phyloP scores from a whole-genome alignment of 2,797 vertebrate genomes.

The Rhodeus uyekii region DNA sequence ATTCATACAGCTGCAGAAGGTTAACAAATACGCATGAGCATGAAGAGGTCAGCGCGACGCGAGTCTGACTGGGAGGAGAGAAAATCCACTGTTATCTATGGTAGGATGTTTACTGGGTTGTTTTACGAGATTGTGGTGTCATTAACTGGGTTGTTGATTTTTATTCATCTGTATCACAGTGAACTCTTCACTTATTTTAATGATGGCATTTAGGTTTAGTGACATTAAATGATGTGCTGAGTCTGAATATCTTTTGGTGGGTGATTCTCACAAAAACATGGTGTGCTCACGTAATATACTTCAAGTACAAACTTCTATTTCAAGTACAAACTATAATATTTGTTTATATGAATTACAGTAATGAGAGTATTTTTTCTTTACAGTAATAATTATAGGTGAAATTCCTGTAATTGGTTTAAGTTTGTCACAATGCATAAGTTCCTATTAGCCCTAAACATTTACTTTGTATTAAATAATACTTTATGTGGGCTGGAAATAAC shows the following conservation, averaged over 20 bases:
- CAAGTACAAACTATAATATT: background rate
- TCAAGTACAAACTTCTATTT: too few relatives aligned
- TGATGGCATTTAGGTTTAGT: background rate
- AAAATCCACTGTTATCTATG: conserved; percentile 75
- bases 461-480: background rate
- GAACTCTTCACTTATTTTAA: background rate
- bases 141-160: background rate
- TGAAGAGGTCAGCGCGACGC: conserved; percentile 61
- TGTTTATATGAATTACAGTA: background rate
- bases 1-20: background rate
- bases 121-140: background rate
- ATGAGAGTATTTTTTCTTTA: background rate
- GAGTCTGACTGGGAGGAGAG: conserved; percentile 77
- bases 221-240: background rate
- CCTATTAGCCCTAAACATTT: background rate
- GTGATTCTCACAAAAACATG: background rate
- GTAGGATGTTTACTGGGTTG: conserved; percentile 63
- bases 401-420: background rate
- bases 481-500: background rate
- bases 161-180: background rate
- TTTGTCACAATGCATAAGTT: background rate
- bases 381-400: background rate
- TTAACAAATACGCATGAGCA: conserved; percentile 34
- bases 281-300: background rate
- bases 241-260: background rate